These are phyloP conservation scores for Camarhynchus parvulus DNA, from an alignment of 2,113 vertebrate species.

Conservation along the genomic window DNA sequence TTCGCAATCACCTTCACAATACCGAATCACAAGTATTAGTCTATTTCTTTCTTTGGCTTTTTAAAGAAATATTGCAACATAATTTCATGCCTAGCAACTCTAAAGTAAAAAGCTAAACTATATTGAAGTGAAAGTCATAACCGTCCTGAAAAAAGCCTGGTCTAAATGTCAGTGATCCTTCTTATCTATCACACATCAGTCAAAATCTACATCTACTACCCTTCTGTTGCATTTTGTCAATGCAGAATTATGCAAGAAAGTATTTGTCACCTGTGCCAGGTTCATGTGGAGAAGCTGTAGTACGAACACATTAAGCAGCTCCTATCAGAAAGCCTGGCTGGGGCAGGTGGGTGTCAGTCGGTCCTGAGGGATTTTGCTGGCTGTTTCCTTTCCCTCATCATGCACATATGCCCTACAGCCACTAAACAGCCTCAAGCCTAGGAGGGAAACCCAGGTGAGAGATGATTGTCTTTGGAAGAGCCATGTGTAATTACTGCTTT, in stretches of 20 bases:
- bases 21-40: neutral
- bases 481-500: neutral
- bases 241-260: neutral
- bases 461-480: neutral
- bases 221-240: fast-evolving
- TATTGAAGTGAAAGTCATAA: neutral
- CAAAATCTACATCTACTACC: neutral
- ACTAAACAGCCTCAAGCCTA: neutral
- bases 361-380: neutral
- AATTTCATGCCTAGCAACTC: neutral
- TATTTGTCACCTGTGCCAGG: neutral
- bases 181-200: neutral
- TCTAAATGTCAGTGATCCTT: neutral
- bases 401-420: fast-evolving
- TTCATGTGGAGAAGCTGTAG: neutral
- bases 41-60: neutral
- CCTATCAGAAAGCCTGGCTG: neutral
- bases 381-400: neutral
- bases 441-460: neutral
- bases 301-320: neutral
- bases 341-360: neutral
- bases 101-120: neutral
- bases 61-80: neutral
- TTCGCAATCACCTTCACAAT: neutral
- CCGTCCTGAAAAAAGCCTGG: neutral